Evolutionary conservation across 2,888 invertebrate species (phyloP).

Genomic region (Cantharis nigra): DNA sequence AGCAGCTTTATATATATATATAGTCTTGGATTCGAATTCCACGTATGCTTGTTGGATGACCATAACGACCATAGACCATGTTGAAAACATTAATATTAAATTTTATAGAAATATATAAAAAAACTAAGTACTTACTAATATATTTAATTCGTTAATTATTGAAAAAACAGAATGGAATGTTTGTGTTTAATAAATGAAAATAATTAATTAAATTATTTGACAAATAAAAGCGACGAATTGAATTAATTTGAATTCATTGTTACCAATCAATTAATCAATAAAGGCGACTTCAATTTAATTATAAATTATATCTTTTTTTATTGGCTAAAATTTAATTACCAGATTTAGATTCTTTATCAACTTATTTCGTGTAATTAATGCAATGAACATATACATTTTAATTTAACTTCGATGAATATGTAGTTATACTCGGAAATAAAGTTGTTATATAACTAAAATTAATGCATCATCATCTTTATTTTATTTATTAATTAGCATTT

Average conservation of each 20-base stretch:
- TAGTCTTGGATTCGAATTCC: not conserved
- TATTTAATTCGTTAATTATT: not conserved
- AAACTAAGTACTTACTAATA: not conserved
- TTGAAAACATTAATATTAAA: no score
- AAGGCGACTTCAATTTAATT: not conserved
- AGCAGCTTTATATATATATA: no score
- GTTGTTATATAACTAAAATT: not conserved
- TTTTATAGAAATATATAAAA: not conserved
- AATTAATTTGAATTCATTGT: not conserved
- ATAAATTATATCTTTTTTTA: not conserved
- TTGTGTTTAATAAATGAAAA: not conserved
- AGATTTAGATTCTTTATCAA: not conserved
- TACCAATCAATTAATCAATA: not conserved
- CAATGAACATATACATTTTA: not conserved
- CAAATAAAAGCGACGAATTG: not conserved
- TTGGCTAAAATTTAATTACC: not conserved
- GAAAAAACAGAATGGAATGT: not conserved
- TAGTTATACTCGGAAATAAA: not conserved
- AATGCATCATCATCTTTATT: not conserved
- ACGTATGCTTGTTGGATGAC: not conserved
- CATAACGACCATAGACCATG: not conserved
- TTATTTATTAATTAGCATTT: not conserved
- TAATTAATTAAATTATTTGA: not conserved
- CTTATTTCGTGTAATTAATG: not conserved
- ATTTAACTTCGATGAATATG: not conserved